Evolutionary conservation across 2,888 invertebrate species (phyloP), one percentile per base, ranked within the genome.

Genomic region (Fabriciana adippe): DNA sequence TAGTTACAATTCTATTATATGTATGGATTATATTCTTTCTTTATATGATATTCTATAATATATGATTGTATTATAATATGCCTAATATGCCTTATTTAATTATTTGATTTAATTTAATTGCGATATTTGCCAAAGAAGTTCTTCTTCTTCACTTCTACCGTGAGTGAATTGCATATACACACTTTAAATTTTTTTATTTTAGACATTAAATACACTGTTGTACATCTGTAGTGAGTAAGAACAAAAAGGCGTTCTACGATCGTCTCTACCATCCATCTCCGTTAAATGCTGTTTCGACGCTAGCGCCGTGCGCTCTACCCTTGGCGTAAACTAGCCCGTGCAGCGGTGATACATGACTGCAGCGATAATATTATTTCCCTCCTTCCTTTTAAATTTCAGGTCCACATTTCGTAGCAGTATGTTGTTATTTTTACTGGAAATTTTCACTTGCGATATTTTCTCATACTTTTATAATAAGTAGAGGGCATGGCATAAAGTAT

Each of bases 201-300:
- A 8, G 35, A 35, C 35, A 35, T 35, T 8, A 35, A 35, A 35
- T 26, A 35, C 11, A 41, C 11, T 8, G 11, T 11, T 2, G 35
- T 41, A 8, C 35, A 41, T 41, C 35, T 8, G 35, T 41, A 41
- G 84, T 84, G 80, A 79, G 81, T 80, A 81, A 85, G 86, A 88
- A 87, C 86, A 87, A 86, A 88, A 84, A 85, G 87, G 78, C 84
- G 85, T 82, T 83, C 81, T 82, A 83, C 81, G 82, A 81, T 80
- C 74, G 45, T 81, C 79, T 78, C 73, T 72, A 80, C 84, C 81
- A 88, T 89, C 84, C 80, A 88, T 89, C 89, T 88, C 83, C 79
- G 83, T 87, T 88, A 88, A 88, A 72, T 82, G 83, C 84, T 82
- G 85, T 83, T 87, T 85, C 85, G 85, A 87, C 82, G 84, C 80